phyloP scores from a whole-genome alignment of 1,140 invertebrate species.

The Drosophila bipectinata region DNA sequence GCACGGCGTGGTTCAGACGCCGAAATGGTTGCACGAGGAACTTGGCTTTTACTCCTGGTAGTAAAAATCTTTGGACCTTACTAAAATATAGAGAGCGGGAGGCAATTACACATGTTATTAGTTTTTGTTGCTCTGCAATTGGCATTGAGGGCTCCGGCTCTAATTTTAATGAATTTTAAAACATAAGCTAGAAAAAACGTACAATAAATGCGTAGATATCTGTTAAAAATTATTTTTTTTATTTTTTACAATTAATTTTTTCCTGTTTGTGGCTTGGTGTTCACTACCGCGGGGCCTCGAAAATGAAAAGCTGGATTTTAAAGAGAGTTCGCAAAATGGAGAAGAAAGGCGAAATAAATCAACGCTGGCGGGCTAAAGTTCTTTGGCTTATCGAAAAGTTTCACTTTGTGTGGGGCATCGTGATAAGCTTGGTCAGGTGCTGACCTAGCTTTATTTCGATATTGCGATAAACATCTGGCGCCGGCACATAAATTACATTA shows the following conservation, averaged over 20 bases:
- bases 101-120: slow-evolving; percentile 57
- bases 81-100: slow-evolving; percentile 50
- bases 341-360: slow-evolving; percentile 58
- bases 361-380: slow-evolving; percentile 41
- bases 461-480: slow-evolving; percentile 59
- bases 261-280: neutral
- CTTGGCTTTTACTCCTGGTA: slow-evolving; percentile 68
- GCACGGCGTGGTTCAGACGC: slow-evolving; percentile 1
- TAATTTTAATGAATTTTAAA: slow-evolving; percentile 73
- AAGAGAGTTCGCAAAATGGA: slow-evolving; percentile 46
- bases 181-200: slow-evolving; percentile 58
- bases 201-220: neutral
- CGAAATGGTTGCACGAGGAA: slow-evolving; percentile 22
- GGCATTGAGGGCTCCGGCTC: slow-evolving; percentile 37
- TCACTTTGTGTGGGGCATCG: slow-evolving; percentile 20
- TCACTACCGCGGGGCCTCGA: slow-evolving; percentile 36
- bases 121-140: slow-evolving; percentile 62
- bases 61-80: slow-evolving; percentile 65
- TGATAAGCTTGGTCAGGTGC: slow-evolving; percentile 56
- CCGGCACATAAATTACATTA: slow-evolving; percentile 61
- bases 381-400: slow-evolving; percentile 60
- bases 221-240: too few relatives aligned
- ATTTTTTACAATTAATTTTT: slow-evolving; percentile 5
- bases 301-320: slow-evolving; percentile 53
- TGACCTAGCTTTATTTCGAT: slow-evolving; percentile 27